Conservation (phyloP, 2,888 invertebrate genomes). For the Drepana falcataria region DNA sequence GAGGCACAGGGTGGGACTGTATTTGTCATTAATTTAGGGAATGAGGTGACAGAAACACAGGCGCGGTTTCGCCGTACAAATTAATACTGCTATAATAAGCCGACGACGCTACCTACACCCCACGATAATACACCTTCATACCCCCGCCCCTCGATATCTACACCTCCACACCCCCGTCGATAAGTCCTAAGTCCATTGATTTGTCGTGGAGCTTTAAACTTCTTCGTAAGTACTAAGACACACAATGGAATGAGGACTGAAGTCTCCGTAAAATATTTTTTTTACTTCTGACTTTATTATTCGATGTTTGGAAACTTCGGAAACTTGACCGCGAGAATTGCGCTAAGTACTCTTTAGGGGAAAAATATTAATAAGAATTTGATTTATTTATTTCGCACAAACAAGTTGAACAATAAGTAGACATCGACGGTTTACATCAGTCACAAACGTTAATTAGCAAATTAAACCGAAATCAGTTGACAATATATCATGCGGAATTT, state of each 20-base stretch:
- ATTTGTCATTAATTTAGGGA: constrained; percentile 76
- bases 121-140: neutral
- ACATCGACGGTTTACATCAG: constrained; percentile 21
- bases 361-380: neutral
- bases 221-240: neutral
- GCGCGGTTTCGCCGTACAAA: constrained; percentile 59
- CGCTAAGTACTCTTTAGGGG: neutral
- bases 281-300: neutral
- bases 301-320: neutral
- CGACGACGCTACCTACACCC: constrained; percentile 8
- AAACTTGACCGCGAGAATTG: neutral
- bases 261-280: neutral
- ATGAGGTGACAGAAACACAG: constrained; percentile 70
- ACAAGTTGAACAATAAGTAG: constrained; percentile 8
- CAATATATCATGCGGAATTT: constrained; percentile 51
- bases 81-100: constrained; percentile 53
- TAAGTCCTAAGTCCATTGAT: constrained; percentile 3
- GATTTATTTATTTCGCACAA: neutral
- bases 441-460: constrained; percentile 47
- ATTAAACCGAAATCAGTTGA: constrained; percentile 47
- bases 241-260: neutral
- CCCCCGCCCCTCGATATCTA: neutral
- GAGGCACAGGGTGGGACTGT: constrained; percentile 52
- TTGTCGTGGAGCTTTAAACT: constrained; percentile 2
- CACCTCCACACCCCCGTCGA: neutral